A percentile compares a stretch with the other conserved stretches of the same genome.
phyloP scores from a whole-genome alignment of 2,113 vertebrate species.

The Mirza zaza region DNA sequence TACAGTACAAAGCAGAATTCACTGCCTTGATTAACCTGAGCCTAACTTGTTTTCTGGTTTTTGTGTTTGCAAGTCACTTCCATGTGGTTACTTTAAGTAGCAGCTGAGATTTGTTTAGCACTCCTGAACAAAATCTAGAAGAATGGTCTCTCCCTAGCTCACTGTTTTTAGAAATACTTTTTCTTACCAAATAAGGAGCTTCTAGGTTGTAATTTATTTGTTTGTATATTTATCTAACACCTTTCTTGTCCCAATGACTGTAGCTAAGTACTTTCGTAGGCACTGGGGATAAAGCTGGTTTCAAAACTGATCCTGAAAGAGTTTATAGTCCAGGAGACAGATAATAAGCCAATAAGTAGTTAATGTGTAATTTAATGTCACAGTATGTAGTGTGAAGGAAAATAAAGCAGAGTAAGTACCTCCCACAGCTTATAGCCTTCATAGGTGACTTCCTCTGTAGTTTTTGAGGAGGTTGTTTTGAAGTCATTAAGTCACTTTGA shows the following conservation, averaged over 20 bases:
- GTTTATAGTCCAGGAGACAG: slow-evolving; percentile 29
- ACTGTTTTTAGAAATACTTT: background rate
- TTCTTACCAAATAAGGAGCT: slow-evolving; percentile 27
- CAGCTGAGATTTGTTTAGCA: slow-evolving; percentile 7
- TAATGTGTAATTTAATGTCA: slow-evolving; percentile 43
- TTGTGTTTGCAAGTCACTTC: slow-evolving; percentile 39
- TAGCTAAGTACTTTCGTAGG: background rate
- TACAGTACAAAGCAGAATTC: background rate
- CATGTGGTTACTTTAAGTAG: slow-evolving; percentile 25
- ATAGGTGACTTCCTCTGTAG: background rate
- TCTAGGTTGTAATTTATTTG: slow-evolving; percentile 21
- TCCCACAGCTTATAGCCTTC: background rate
- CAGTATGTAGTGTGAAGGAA: background rate
- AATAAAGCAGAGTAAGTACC: background rate
- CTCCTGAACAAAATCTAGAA: slow-evolving; percentile 1
- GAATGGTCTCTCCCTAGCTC: background rate
- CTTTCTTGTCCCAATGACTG: slow-evolving; percentile 19
- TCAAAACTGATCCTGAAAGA: background rate
- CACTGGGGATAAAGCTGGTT: background rate
- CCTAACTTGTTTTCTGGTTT: background rate
- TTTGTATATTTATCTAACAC: background rate
- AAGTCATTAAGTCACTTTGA: slow-evolving; percentile 9
- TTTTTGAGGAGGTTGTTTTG: background rate
- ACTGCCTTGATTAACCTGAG: background rate
- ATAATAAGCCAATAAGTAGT: slow-evolving; percentile 14